Evolutionary conservation across 64 coral and sea anemone species (phyloP), one percentile per base, ranked within the genome.

Genomic region (Montipora capricornis): DNA sequence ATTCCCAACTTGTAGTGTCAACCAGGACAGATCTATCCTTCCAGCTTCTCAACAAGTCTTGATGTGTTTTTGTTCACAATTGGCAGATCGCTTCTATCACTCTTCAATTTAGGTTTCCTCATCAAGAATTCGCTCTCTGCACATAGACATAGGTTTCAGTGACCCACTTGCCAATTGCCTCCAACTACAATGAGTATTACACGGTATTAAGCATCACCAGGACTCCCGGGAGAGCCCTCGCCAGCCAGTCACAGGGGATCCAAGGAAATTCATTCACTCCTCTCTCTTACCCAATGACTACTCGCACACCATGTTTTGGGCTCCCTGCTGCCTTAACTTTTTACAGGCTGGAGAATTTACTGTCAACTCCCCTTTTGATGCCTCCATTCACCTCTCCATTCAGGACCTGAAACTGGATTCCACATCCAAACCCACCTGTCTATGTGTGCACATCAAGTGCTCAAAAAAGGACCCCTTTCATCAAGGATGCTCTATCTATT

Each of bases 171-270:
- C 76, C 53, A 8, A 6, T 6, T 8, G 53, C 6, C 53, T 11
- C 53, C 11, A 57, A 57, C 53, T 90, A 5, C 74, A 90, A 47
- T 4, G 74, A 20, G 75, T 90, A 20, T 22, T 90, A 8, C 46
- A 53, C 6, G 75, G 88, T 2, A 90, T 90, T 8, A 90, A 90
- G 57, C 75, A 20, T 15, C 49, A 47, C 17, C 88, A 78, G 6
- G 20, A 10, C 10, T 51, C 73, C 6, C 4, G 5, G 15, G 5
- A 19, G 20, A 17, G 24, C 11, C 26, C 17, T 2, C 88, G 75
- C 55, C 88, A 78, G 51, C 88, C 75, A 26, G 29, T 37, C 29
- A 37, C 29, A 37, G 29, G 29, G 29, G 47, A 77, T n/a, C 16
- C 62, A 4, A 78, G 79, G 89, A 16, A 6, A 14, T 13, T 59